phyloP scores from a whole-genome alignment of 2,113 vertebrate genomes.

The Mohoua ochrocephala region DNA sequence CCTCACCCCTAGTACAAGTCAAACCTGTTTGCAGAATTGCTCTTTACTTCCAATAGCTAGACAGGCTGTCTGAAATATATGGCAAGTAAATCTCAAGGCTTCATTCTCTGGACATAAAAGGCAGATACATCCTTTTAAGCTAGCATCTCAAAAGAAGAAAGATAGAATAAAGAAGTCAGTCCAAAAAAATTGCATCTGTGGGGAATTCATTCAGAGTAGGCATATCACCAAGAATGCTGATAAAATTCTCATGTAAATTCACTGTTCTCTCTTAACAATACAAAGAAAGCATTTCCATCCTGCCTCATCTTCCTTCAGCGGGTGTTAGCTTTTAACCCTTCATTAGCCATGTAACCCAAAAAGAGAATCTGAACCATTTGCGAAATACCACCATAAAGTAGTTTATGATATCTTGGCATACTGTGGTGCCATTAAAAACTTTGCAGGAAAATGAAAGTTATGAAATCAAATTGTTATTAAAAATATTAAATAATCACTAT shows the following conservation, averaged over 20 bases:
- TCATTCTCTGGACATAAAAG: conserved; percentile 8
- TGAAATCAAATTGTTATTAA: not conserved
- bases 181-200: not conserved
- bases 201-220: not conserved
- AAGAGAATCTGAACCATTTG: not conserved
- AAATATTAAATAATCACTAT: not conserved
- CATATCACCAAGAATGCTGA: conserved; percentile 6
- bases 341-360: not conserved
- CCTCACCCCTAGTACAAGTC: not conserved
- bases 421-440: not conserved
- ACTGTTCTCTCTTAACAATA: not conserved
- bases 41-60: not conserved
- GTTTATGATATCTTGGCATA: not conserved
- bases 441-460: not conserved
- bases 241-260: conserved; percentile 49
- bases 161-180: conserved; percentile 6
- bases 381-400: not conserved
- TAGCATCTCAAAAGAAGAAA: conserved; percentile 3
- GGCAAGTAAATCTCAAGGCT: not conserved
- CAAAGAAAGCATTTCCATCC: not conserved
- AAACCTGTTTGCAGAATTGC: not conserved
- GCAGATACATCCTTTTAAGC: conserved; percentile 1
- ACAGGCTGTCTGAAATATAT: not conserved
- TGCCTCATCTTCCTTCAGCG: not conserved
- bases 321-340: conserved; percentile 1